Evolutionary conservation across 1,140 invertebrate species (phyloP).

Genomic region (Eupristina koningsbergeri): DNA sequence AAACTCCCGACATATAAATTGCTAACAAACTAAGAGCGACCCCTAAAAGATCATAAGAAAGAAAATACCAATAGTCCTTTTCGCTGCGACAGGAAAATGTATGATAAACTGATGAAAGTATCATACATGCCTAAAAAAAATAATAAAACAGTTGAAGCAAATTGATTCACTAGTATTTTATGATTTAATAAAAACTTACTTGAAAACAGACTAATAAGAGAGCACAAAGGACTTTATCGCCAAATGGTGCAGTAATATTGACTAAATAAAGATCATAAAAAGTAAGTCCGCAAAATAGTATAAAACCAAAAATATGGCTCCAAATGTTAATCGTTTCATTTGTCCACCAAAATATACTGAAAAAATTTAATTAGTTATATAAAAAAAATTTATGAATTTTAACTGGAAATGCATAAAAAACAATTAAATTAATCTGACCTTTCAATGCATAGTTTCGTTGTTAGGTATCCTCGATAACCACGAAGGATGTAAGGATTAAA

Average conservation of each 20-base stretch:
- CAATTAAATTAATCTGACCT: conserved; percentile 76
- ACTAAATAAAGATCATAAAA: conserved; percentile 87
- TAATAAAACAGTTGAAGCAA: not conserved
- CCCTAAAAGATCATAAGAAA: conserved; percentile 93
- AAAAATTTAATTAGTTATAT: conserved; percentile 46
- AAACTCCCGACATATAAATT: conserved; percentile 95
- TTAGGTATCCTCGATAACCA: conserved; percentile 84
- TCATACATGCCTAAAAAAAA: conserved; percentile 87
- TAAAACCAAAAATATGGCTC: conserved; percentile 94
- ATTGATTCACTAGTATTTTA: conserved; percentile 15
- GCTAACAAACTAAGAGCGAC: conserved; percentile 93
- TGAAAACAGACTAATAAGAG: conserved; percentile 89
- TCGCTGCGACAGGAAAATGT: conserved; percentile 94
- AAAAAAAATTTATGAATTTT: conserved; percentile 11
- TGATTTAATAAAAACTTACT: conserved; percentile 73
- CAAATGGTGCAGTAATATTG: conserved; percentile 82
- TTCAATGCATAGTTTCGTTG: conserved; percentile 87
- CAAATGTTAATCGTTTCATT: conserved; percentile 98
- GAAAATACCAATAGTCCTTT: conserved; percentile 87
- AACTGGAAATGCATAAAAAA: not conserved
- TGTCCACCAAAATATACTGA: conserved; percentile 94
- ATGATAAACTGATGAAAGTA: conserved; percentile 92
- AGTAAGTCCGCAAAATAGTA: conserved; percentile 88
- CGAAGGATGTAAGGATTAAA: conserved; percentile 83
- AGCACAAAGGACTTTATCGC: conserved; percentile 89